Percentiles rank a stretch among this genome's conserved stretches.
Conservation (phyloP, 2,888 invertebrate genomes). For the Dendrolimus houi region DNA sequence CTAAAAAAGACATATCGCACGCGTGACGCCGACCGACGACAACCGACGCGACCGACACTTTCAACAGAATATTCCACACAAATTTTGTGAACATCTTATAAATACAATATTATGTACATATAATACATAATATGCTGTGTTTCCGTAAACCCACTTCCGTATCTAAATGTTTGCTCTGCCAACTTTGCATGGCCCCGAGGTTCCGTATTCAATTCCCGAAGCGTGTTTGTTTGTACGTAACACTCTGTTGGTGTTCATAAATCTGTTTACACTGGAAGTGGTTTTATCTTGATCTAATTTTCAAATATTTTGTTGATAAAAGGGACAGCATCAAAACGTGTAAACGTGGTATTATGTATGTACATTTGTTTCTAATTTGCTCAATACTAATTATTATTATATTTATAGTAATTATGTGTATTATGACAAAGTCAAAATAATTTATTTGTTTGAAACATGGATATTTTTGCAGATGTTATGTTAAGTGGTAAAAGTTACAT, state of each 20-base stretch:
- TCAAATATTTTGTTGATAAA: not conserved
- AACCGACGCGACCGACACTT: no score
- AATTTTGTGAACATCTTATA: not conserved
- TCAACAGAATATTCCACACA: not conserved
- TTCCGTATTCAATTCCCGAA: constrained; percentile 18
- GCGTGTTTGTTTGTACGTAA: constrained; percentile 12
- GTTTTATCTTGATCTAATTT: not conserved
- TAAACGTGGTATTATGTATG: no score
- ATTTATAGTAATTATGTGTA: no score
- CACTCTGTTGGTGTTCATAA: constrained; percentile 8
- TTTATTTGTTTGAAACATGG: no score
- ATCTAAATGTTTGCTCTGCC: constrained; percentile 17
- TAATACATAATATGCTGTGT: not conserved
- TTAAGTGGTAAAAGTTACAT: no score
- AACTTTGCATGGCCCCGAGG: constrained; percentile 12
- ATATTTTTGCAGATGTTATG: no score
- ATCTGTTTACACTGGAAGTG: constrained; percentile 11
- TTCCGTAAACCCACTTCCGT: constrained; percentile 3
- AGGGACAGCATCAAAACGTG: not conserved
- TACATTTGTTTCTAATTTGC: no score
- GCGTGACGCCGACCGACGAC: no score
- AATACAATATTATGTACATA: not conserved
- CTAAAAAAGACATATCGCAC: no score
- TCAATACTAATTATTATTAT: no score
- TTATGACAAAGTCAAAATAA: no score